Percentiles rank a stretch among this genome's conserved stretches.
phyloP scores from a whole-genome alignment of 1,140 invertebrate species.

The Latrodectus geometricus region DNA sequence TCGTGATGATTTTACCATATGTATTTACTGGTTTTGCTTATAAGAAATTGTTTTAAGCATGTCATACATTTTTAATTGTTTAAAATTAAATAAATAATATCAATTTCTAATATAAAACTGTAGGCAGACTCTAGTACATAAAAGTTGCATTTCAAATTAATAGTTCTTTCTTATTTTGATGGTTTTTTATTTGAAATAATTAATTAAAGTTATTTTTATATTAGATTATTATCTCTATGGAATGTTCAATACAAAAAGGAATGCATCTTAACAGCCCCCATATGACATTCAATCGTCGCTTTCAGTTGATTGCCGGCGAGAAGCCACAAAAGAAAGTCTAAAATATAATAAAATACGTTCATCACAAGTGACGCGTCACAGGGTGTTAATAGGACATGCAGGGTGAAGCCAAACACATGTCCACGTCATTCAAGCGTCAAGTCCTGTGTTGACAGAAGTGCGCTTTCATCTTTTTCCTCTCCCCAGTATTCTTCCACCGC shows the following conservation, averaged over 20 bases:
- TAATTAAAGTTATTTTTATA: no score
- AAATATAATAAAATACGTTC: slow-evolving; percentile 28
- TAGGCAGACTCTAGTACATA: no score
- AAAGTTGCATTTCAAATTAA: no score
- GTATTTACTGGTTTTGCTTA: no score
- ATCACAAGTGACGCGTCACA: slow-evolving; percentile 32
- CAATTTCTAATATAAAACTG: no score
- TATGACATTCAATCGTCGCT: background rate
- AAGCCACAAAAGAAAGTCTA: slow-evolving; percentile 19
- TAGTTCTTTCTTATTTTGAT: no score
- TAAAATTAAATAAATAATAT: no score
- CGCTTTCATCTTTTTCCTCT: background rate
- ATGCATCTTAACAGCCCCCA: background rate
- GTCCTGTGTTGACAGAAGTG: slow-evolving; percentile 14
- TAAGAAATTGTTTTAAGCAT: no score
- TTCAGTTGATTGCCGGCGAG: background rate
- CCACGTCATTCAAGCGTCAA: slow-evolving; percentile 17
- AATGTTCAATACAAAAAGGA: background rate
- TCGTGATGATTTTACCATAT: no score
- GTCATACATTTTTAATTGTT: no score
- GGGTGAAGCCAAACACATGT: slow-evolving; percentile 35
- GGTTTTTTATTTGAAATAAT: no score
- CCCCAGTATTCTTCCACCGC: background rate
- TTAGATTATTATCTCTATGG: no score
- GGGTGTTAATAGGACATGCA: slow-evolving; percentile 27